Percentiles rank a stretch among this genome's conserved stretches.
phyloP scores from a whole-genome alignment of 2,888 invertebrate genomes.

The Agrochola lychnidis region DNA sequence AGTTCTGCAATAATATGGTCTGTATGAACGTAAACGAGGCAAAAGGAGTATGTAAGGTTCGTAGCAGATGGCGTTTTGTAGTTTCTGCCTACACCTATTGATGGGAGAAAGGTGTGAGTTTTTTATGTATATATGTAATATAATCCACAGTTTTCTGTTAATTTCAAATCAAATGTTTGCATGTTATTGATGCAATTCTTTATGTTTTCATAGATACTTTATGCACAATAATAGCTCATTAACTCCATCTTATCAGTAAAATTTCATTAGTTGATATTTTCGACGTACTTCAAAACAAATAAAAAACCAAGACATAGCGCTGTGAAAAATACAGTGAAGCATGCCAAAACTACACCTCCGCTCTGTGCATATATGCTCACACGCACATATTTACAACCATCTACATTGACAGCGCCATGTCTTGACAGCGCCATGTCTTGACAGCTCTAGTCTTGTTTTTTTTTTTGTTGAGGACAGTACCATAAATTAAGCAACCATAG shows the following conservation, averaged over 20 bases:
- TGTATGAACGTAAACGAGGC: not conserved
- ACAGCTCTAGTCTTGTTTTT: too few species aligned
- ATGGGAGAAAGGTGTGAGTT: not conserved
- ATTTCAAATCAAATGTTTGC: not conserved
- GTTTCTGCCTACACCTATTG: not conserved
- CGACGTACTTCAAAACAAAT: too few species aligned
- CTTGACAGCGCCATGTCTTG: too few species aligned
- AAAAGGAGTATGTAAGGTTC: not conserved
- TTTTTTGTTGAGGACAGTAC: too few species aligned
- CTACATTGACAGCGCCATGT: too few species aligned
- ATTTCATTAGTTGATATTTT: not conserved
- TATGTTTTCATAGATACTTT: not conserved
- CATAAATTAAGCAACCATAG: slow-evolving; percentile 27
- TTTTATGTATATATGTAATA: not conserved
- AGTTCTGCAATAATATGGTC: too few species aligned
- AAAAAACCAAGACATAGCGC: too few species aligned
- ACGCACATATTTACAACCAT: too few species aligned
- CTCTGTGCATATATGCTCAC: too few species aligned
- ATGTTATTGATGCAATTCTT: not conserved
- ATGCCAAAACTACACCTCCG: too few species aligned
- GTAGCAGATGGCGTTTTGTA: not conserved
- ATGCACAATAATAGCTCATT: not conserved
- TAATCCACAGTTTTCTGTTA: not conserved
- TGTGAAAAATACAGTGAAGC: too few species aligned
- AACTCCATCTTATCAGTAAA: not conserved